These are phyloP conservation scores for Hirudinaria manillensis DNA, from an alignment of 2,888 invertebrate species.

Conservation along the genomic window DNA sequence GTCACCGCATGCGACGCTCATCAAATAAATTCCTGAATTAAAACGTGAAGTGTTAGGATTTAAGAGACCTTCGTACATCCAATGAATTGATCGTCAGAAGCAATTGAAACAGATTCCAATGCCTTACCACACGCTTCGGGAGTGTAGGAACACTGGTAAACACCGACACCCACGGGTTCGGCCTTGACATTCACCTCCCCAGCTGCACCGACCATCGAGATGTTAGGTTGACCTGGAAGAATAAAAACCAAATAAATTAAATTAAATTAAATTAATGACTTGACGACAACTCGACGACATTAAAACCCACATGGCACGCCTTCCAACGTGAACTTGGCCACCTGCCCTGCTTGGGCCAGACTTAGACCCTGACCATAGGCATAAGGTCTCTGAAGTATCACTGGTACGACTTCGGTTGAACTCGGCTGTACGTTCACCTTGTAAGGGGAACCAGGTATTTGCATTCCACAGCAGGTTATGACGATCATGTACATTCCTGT, in stretches of 20 bases:
- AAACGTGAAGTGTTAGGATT: too few species aligned
- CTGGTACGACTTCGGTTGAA: background rate
- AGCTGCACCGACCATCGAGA: constrained; percentile 66
- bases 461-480: background rate
- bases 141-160: constrained; percentile 85
- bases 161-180: constrained; percentile 72
- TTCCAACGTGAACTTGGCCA: constrained; percentile 79
- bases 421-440: constrained; percentile 37
- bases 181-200: constrained; percentile 76
- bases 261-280: background rate
- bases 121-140: constrained; percentile 62
- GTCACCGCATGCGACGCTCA: constrained; percentile 88
- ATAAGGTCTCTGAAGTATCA: constrained; percentile 7
- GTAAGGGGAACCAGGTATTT: constrained; percentile 3
- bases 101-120: background rate
- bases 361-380: constrained; percentile 79
- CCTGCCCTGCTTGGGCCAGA: constrained; percentile 82
- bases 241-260: background rate
- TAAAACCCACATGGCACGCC: background rate
- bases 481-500: constrained; percentile 8
- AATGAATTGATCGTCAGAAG: background rate
- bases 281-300: background rate
- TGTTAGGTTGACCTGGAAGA: background rate
- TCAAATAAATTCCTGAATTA: constrained; percentile 61
- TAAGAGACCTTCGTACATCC: background rate